Evolutionary conservation across 2,113 vertebrate genomes (phyloP), one percentile per base, ranked within the genome.

Genomic region (Talpa occidentalis): DNA sequence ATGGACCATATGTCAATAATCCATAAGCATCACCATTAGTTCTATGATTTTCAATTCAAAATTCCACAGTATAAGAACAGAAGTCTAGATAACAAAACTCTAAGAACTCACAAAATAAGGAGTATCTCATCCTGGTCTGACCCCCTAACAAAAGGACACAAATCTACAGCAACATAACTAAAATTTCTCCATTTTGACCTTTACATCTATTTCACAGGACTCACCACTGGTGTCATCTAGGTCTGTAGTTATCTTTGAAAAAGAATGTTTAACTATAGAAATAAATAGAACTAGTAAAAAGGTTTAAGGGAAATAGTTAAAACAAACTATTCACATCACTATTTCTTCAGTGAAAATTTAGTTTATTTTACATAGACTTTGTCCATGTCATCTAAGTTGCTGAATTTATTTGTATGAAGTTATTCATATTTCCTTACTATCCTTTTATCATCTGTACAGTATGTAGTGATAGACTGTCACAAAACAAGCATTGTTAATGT

Each of bases 201-300:
- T 62, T 79, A 56, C 28, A 90, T 66, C 15, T 30, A 95, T 76
- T 86, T 88, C 73, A 28, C n/a, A 69, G 32, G 93, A 82, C 88
- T 74, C 59, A 91, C 22, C 30, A 90, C 3, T 82, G 12, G 78
- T 44, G 19, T 9, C 26, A 84, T 7, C 42, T 35, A 10, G 3
- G 15, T 59, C 56, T 72, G 4, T 2, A 80, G 26, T 83, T 84
- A 40, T 78, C 22, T 24, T 76, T 88, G 10, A 92, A 54, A 81
- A 78, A 77, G 6, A 3, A 83, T 24, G 60, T 21, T 66, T 60
- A 90, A 87, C 15, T 42, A 74, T 32, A 79, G 52, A 92, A 11
- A 90, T 8, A 37, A 84, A 40, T 28, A 64, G 37, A 92, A 12
- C 64, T 14, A 73, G n/a, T n/a, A n/a, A 9, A 24, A 77, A 6